Evolutionary conservation across 2,888 invertebrate species (phyloP), one percentile per base, ranked within the genome.

Genomic region (Stegana nigrithorax): DNA sequence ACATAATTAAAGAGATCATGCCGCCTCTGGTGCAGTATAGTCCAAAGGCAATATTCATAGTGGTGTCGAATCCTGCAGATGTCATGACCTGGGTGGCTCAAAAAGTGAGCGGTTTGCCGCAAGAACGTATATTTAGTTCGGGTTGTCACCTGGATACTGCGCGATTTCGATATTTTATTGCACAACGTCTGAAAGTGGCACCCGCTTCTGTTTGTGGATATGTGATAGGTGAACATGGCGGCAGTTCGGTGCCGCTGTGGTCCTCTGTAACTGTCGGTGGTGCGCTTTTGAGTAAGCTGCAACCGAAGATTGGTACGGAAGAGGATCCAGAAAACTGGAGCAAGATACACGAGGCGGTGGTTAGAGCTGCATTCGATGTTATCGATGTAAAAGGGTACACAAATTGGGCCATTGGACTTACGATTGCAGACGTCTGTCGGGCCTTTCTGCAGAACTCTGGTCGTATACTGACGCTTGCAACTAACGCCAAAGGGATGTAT

Each of bases 221-320:
- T 88, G 92, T 96, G 70, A 93, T 96, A 73, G 96, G 96, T 2
- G 96, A 96, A 79, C 96, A 96, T 75, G 96, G 96, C 0, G 93
- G 93, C 72, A 90, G 91, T 25, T 92, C 92, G 71, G 93, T 96
- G 63, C 91, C 95, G 0, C 92, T 96, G 1, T 96, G 96, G 96
- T 95, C 95, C 1, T 92, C 93, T 5, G 94, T 95, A 23, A 94
- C 93, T 82, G 89, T 96, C 3, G 94, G 93, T 2, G 96, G 96
- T 1, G 93, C 94, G 0, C 88, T 90, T 1, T 87, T 96, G 10
- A 87, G 88, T 61, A 92, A 93, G 65, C 76, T 95, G 4, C 89
- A 92, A 79, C 90, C 91, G 2, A 83, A 88, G 21, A 88, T 93
- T 36, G 95, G 94, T 10, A 87, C 89, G 0, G 87, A 88, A 0